Base-by-base conservation (phyloP, 2,888 invertebrate species). In the Folsomia manolachei region DNA sequence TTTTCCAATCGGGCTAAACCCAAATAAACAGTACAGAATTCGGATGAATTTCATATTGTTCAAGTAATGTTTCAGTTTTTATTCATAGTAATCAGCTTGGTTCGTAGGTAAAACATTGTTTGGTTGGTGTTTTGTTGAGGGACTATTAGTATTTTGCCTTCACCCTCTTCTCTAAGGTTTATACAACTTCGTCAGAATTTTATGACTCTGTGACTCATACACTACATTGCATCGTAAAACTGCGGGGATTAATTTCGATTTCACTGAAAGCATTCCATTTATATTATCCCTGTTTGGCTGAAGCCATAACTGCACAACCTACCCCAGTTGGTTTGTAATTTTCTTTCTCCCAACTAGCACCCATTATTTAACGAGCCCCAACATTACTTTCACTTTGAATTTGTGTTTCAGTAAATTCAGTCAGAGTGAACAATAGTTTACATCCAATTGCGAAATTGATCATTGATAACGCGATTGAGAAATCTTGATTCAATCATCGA, bases 191-290 rank as follows among this genome's bases (percentile, higher is more conserved):
- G 4, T 62, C 63, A 27, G 63, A 61, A 71, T 71, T 71, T 71
- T 71, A 71, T 63, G 68, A 63, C 71, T 67, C 53, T 62, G 56
- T 71, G 71, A 71, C 68, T 71, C 71, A 71, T 68, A 67, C 68
- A 56, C 39, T n/a, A 51, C 24, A 69, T 27, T 51, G 51, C 51
- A n/a, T 68, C 68, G 63, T 71, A 68, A 69, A 69, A 69, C 53
- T 24, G 63, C 39, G 53, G 24, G 26, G 68, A 69, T 63, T 68
- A 68, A 68, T 69, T 71, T 65, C 65, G 39, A 52, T 67, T 67
- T 56, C 53, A 53, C 19, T 64, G 27, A 25, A 21, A 64, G 23
- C 64, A 64, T 64, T 64, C 19, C 56, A 21, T 56, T 19, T 56
- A 56, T 56, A 56, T 56, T 39, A 39, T 39, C 39, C 39, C 39